Evolutionary conservation across 2,888 invertebrate genomes (phyloP), one percentile per base, ranked within the genome.

Genomic region (Oligia fasciuncula): DNA sequence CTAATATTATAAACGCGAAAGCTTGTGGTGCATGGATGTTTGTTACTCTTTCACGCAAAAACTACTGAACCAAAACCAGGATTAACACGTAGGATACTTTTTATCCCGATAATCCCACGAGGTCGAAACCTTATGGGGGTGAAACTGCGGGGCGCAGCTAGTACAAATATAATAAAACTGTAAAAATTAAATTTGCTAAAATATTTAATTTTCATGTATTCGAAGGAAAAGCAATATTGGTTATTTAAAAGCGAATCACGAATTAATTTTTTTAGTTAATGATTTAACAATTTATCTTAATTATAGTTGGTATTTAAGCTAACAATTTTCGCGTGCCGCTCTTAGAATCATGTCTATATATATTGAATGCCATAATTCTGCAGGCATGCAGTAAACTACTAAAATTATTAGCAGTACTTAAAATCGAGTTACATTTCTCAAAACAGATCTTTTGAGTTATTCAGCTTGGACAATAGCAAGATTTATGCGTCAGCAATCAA

Each of bases 291-390:
- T 77, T 83, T 74, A 71, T 63, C n/a, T 67, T 62, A 68, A 62
- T 78, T 78, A 83, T 46, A 72, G 13, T 72, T 40, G 71, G 62
- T 84, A 86, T 86, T 86, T 86, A 72, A 68, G 54, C 54, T 43
- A 83, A 72, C 54, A 74, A 73, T 78, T 83, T 78, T 72, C 68
- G 66, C 72, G 71, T 70, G 65, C 57, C 57, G n/a, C 68, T 80
- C 70, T 72, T 72, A 73, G 17, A 83, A 68, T 74, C 86, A 73
- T 62, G 60, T 77, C 72, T 86, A 73, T 83, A 66, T 73, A 78
- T 78, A 84, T 72, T 72, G 35, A 74, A 78, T 66, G 60, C 83
- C 65, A 86, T 72, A 86, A 78, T 84, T 75, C 57, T 75, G 49
- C 54, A 73, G 57, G 69, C 51, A 83, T 51, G 69, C 86, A 73